Percentiles rank a stretch among this genome's conserved stretches.
phyloP scores from a whole-genome alignment of 1,140 invertebrate genomes.

The Pomacea maculata region DNA sequence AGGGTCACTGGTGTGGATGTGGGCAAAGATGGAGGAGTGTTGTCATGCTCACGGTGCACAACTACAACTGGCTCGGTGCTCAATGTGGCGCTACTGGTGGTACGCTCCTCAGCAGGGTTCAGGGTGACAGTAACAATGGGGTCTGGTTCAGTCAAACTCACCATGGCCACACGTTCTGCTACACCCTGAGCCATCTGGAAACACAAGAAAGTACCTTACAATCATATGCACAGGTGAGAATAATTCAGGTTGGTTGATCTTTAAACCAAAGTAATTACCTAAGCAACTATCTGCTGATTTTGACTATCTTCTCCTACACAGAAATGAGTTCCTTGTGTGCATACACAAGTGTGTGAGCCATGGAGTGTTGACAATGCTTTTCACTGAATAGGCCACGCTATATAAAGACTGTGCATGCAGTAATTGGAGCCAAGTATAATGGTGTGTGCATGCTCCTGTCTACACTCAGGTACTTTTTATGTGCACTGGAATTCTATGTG shows the following conservation, averaged over 20 bases:
- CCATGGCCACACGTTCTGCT: conserved; percentile 84
- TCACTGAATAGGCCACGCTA: too few species aligned
- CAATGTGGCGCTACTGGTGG: conserved; percentile 18
- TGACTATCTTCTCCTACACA: too few species aligned
- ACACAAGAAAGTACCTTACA: not conserved
- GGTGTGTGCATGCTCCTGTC: not conserved
- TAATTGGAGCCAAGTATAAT: not conserved
- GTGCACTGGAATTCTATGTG: too few species aligned
- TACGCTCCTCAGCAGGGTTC: conserved; percentile 51
- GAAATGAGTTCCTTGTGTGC: too few species aligned
- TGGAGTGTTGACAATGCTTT: too few species aligned
- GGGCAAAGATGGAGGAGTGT: not conserved
- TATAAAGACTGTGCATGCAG: too few species aligned
- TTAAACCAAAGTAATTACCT: not conserved
- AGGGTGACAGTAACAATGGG: conserved; percentile 54
- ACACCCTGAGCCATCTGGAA: conserved; percentile 88
- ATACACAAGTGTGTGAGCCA: too few species aligned
- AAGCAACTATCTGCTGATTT: not conserved
- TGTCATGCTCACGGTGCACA: conserved; percentile 36
- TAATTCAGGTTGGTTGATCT: not conserved
- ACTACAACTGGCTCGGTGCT: conserved; percentile 41
- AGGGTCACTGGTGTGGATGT: not conserved
- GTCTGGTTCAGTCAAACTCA: conserved; percentile 74
- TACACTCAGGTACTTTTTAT: not conserved
- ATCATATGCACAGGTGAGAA: not conserved